Evolutionary conservation across 2,888 invertebrate genomes (phyloP), one percentile per base, ranked within the genome.

Genomic region (Stratiomys singularior): DNA sequence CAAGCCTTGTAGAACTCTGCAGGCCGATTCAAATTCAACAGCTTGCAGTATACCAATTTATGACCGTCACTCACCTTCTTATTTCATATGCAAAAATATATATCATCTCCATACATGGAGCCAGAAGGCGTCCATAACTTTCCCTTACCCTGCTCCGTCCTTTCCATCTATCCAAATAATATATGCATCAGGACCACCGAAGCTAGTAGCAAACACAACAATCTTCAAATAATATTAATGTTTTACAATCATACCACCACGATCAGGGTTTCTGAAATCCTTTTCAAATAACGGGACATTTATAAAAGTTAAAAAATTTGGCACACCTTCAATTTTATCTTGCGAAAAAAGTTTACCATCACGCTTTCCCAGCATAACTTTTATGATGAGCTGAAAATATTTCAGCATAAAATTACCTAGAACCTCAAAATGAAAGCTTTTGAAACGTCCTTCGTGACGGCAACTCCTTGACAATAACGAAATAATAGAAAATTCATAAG

Each of bases 1-100:
- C n/a, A n/a, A n/a, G n/a, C n/a, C n/a, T n/a, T n/a, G n/a, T n/a
- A n/a, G n/a, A n/a, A n/a, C n/a, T 37, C 5, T 5, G 3, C 37
- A 37, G 37, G 37, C 37, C 37, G 9, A 37, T 9, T 52, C 3
- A 52, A 52, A 52, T 18, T 13, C 52, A 52, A 2, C 52, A 52
- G 52, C 4, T 52, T 52, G 52, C 52, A n/a, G 15, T 37, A 9
- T 13, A 11, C 25, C 69, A 74, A 58, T 74, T 74, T 74, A 58
- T 58, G 58, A 60, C 37, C 60, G 37, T 74, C 74, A 74, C 58
- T 74, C 60, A 74, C 37, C 60, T 74, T 72, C 15, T 60, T 37
- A 7, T 74, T 23, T 60, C 37, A 58, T 58, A 74, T 44, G 60
- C 58, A 74, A 18, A 60, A 27, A 28, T 28, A 27, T 60, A 37